Base-by-base conservation (phyloP, 2,113 vertebrate genomes). In the Micronycteris hirsuta region DNA sequence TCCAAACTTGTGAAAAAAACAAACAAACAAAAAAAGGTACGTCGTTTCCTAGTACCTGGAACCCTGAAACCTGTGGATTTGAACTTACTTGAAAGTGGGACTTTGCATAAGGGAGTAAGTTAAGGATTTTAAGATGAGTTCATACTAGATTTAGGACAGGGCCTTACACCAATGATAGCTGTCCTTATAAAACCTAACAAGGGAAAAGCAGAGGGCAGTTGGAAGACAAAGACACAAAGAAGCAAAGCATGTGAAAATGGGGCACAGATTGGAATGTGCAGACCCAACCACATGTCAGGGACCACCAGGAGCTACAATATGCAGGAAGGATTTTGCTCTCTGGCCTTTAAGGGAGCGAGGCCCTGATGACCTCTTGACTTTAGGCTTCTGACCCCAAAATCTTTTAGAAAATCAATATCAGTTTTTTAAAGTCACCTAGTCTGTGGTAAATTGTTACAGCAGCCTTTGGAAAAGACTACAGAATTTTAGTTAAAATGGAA, bases 271-370 rank as follows among this genome's bases (percentile, higher is more conserved):
- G 15, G 3, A 70, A 28, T 20, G 38, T 7, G 10, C 0, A 93
- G 3, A 9, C 6, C 3, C 7, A 65, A 2, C 3, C 31, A 31
- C 38, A 28, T 1, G 2, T 26, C 43, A 22, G 12, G 16, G 81
- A 3, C 2, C 6, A 26, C 1, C 2, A 4, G 6, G 43, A 36
- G 13, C 22, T 19, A 6, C 26, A 61, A 45, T 4, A 86, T 11
- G 13, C 0, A 1, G 13, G 28, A 15, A 76, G 4, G 9, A 20
- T 61, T 45, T 54, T 70, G 41, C 3, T 6, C 8, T 68, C 31
- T 3, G 38, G 41, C 4, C 1, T 31, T 24, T 8, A 5, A 24
- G 31, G 26, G 43, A 22, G 1, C 12, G 1, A 33, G 31, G 8
- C 3, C 24, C 13, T 49, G 7, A 4, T 10, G 15, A 41, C 11